phyloP scores from a whole-genome alignment of 2,113 vertebrate genomes.

The Amblyornis subalaris region DNA sequence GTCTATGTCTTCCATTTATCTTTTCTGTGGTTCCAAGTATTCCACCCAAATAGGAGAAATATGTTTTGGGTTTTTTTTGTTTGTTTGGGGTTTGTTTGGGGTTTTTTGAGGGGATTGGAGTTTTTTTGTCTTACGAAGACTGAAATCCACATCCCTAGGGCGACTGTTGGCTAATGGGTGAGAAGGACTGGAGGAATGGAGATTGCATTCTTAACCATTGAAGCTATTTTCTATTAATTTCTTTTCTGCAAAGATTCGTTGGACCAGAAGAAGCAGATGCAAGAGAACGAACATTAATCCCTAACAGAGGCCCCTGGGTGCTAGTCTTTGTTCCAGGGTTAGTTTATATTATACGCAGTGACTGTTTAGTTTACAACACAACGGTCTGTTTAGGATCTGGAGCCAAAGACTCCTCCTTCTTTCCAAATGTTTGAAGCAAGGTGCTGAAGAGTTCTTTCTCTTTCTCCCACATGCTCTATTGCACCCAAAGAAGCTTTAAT shows the following conservation, averaged over 20 bases:
- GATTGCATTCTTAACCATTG: neutral
- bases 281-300: neutral
- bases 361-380: constrained; percentile 18
- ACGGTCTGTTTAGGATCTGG: neutral
- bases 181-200: neutral
- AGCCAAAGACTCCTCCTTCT: neutral
- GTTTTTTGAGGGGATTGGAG: rapidly evolving
- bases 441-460: neutral
- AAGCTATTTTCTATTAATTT: neutral
- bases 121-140: neutral
- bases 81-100: neutral
- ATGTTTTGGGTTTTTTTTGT: rapidly evolving
- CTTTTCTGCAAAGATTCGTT: neutral
- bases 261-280: neutral
- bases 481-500: neutral
- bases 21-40: neutral
- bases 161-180: neutral
- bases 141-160: neutral
- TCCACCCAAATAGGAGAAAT: neutral
- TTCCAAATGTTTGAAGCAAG: neutral
- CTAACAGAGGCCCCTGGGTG: neutral
- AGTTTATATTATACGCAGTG: neutral
- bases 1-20: neutral
- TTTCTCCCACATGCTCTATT: neutral
- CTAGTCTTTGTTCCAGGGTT: neutral